phyloP scores from a whole-genome alignment of 2,888 invertebrate genomes.

The Oscheius sp. region DNA sequence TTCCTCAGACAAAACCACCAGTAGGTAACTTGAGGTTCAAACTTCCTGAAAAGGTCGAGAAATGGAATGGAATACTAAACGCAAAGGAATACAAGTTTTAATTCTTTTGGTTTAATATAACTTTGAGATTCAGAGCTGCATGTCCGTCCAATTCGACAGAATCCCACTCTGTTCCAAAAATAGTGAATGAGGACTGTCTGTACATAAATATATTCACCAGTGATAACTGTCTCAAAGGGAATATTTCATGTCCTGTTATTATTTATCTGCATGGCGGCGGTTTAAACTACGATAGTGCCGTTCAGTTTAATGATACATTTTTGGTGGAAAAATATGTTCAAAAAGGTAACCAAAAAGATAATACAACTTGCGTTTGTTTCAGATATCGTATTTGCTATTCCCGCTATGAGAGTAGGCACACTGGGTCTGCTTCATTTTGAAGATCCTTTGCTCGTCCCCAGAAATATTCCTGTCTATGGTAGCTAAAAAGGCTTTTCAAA shows the following conservation, averaged over 20 bases:
- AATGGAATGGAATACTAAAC: constrained; percentile 39
- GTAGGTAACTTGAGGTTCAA: constrained; percentile 55
- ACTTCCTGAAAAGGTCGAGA: constrained; percentile 36
- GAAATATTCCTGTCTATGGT: constrained; percentile 57
- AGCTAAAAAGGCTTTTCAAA: too few species aligned
- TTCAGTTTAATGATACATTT: constrained; percentile 60
- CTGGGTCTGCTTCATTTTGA: constrained; percentile 46
- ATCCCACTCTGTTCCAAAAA: constrained; percentile 47
- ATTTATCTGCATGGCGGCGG: constrained; percentile 62
- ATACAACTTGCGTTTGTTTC: not conserved
- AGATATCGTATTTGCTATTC: constrained; percentile 54
- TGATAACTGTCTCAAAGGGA: constrained; percentile 37
- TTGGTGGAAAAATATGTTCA: constrained; percentile 36
- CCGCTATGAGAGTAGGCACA: constrained; percentile 56
- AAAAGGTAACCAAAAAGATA: constrained; percentile 16
- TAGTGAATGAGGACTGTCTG: constrained; percentile 59
- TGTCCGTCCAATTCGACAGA: constrained; percentile 57
- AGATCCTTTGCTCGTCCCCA: constrained; percentile 42
- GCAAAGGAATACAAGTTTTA: constrained; percentile 35
- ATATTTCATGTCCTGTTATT: constrained; percentile 50
- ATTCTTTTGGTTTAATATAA: not conserved
- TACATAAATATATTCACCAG: constrained; percentile 58
- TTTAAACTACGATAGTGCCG: constrained; percentile 57
- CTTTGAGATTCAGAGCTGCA: constrained; percentile 39
- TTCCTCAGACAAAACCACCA: constrained; percentile 60